Base-by-base conservation (phyloP, 2,113 vertebrate species). In the Pseudorasbora parva region DNA sequence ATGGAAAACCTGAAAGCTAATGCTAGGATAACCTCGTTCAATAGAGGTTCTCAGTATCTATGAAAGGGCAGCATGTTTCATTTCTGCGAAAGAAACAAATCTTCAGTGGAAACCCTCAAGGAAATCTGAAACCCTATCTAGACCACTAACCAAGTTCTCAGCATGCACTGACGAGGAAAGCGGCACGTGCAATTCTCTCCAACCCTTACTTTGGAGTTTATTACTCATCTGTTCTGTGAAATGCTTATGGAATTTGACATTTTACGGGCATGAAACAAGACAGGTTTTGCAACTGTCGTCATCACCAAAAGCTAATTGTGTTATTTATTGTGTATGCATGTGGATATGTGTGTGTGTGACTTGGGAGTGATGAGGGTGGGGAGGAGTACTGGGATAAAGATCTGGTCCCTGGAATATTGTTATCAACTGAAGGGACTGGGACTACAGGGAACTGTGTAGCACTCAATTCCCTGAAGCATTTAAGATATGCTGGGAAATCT, bases 381-480 rank as follows among this genome's bases (percentile, higher is more conserved):
- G 23, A 30, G 7, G 57, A 66, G 30, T 64, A 84, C 69, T 76
- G 60, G 71, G 54, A 82, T 60, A 77, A 68, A 4, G 30, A 30
- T 49, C 45, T 12, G 15, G 57, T 86, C 82, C 82, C 83, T 79
- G 79, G 78, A 87, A 23, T 74, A 71, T 60, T 57, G 43, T 76
- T 66, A 78, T 82, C 62, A 41, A 27, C 41, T 82, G 27, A 84
- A n/a, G n/a, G n/a, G n/a, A n/a, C n/a, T n/a, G n/a, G n/a, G n/a
- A 77, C 66, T 82, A 73, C 82, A 45, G 12, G 69, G 33, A 51
- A 83, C 51, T 60, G 54, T 62, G 68, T 17, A 80, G 33, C 10
- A 37, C 66, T 47, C 5, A 19, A 76, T 90, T 89, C 88, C 79
- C 43, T 82, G 88, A 88, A 86, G 64, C 25, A 59, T 37, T 74